Base-by-base conservation (phyloP, 2,113 vertebrate species). In the Sarotherodon lohbergeri region DNA sequence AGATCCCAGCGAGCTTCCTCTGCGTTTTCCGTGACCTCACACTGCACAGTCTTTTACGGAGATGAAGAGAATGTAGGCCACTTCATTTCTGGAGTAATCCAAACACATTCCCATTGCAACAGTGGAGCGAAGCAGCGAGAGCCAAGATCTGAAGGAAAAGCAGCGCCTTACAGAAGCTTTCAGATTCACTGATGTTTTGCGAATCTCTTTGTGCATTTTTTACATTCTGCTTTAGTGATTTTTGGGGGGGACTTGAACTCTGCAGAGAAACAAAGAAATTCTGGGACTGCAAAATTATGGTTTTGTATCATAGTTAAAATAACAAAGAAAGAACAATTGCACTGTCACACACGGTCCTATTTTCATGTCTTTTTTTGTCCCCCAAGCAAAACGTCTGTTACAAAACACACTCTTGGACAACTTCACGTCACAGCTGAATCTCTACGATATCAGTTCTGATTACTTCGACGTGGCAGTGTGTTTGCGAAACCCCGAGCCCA, bases 61-160 rank as follows among this genome's bases (percentile, higher is more conserved):
- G 61, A 83, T 27, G 55, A 85, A 12, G 41, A 41, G 56, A 93
- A 90, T 80, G 71, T 87, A 90, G 91, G 91, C 81, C 89, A 86
- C 86, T 90, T 91, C 50, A 81, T 86, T 80, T 90, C 71, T 90
- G 88, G 89, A 85, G 73, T 78, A 81, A 90, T 90, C 87, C 84
- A 82, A 90, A 90, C 84, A 90, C 59, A 83, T 79, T 93, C 86
- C 90, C 92, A 84, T 55, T 86, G 89, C 82, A 93, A 48, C 86
- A 90, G 81, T 68, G 19, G 87, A 84, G 84, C 14, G 50, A 76
- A 84, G 80, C 84, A 86, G 88, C 9, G 1, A 82, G 78, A 89
- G 89, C 92, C 85, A 81, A 90, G 80, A 92, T 87, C 59, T 90
- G 88, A 91, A 90, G 86, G 89, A 85, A 0, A 22, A 2, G 9